Evolutionary conservation across 2,113 vertebrate genomes (phyloP).

Genomic region (Astatotilapia flaviijosephi): DNA sequence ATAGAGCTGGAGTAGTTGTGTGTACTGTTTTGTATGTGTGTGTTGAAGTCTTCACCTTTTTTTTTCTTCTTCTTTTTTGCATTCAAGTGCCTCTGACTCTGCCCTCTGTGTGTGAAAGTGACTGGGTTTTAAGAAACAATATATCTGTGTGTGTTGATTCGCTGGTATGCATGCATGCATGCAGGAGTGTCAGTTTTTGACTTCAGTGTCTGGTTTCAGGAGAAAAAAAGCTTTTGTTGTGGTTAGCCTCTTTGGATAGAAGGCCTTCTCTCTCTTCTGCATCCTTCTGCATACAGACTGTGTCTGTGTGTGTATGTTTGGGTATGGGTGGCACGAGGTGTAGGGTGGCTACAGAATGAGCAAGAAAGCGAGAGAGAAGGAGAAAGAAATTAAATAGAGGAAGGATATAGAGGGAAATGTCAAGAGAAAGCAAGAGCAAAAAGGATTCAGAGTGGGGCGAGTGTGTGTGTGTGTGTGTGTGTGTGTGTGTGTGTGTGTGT

Average conservation of each 20-base stretch:
- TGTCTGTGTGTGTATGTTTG: neutral
- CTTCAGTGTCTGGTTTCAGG: neutral
- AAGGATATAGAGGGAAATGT: constrained; percentile 73
- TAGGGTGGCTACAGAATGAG: constrained; percentile 31
- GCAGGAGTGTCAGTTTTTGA: neutral
- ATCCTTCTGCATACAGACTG: constrained; percentile 20
- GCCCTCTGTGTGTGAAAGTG: neutral
- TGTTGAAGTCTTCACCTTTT: constrained; percentile 39
- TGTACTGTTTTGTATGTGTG: constrained; percentile 41
- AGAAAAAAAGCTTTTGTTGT: neutral
- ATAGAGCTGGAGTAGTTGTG: constrained; percentile 87
- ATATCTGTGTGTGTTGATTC: neutral
- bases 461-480: neutral
- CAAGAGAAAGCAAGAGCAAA: constrained; percentile 50
- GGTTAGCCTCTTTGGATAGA: constrained; percentile 2
- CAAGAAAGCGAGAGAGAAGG: constrained; percentile 22
- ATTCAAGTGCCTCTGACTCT: constrained; percentile 10
- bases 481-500: neutral
- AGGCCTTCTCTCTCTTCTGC: constrained; percentile 11
- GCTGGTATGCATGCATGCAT: neutral
- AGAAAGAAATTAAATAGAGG: constrained; percentile 53
- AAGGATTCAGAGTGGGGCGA: constrained; percentile 25
- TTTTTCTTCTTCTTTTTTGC: neutral
- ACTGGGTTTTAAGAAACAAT: neutral
- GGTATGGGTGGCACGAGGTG: neutral